Conservation (phyloP, 1,140 invertebrate species). For the Eumaeus atala region DNA sequence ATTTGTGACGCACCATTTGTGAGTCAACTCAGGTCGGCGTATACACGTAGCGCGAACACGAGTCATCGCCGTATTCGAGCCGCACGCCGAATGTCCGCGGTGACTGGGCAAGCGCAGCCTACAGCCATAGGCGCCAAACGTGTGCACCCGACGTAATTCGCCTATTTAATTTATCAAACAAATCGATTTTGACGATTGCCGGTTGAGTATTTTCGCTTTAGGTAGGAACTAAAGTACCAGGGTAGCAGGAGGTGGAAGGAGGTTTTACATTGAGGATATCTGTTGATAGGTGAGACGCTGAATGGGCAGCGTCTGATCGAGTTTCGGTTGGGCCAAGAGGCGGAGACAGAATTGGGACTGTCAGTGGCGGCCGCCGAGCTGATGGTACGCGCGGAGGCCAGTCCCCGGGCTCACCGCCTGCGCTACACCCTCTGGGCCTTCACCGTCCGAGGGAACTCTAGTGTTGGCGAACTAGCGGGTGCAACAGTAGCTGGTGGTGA, state of each 20-base stretch:
- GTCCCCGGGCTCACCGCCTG: constrained; percentile 67
- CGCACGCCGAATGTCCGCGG: constrained; percentile 23
- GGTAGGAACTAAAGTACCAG: constrained; percentile 29
- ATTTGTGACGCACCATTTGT: neutral
- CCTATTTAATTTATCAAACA: neutral
- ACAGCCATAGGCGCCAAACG: constrained; percentile 58
- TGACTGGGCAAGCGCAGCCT: constrained; percentile 44
- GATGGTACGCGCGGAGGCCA: constrained; percentile 80
- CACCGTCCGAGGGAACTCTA: constrained; percentile 74
- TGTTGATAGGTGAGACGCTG: constrained; percentile 81
- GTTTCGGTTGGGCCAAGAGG: constrained; percentile 81
- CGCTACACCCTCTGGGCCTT: constrained; percentile 38
- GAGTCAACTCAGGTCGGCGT: constrained; percentile 33
- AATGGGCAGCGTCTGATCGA: constrained; percentile 90
- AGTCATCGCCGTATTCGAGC: constrained; percentile 32
- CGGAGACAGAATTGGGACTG: constrained; percentile 75
- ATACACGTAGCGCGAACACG: constrained; percentile 39
- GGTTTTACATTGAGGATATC: constrained; percentile 11
- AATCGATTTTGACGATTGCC: constrained; percentile 23
- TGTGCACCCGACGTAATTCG: constrained; percentile 33
- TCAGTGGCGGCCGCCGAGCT: constrained; percentile 84
- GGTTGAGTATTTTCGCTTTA: constrained; percentile 52
- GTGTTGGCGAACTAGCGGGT: constrained; percentile 80
- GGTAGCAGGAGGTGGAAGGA: neutral
- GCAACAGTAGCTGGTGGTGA: constrained; percentile 77